These are phyloP conservation scores for Chelon labrosus DNA, from an alignment of 2,797 vertebrate species.

Conservation along the genomic window DNA sequence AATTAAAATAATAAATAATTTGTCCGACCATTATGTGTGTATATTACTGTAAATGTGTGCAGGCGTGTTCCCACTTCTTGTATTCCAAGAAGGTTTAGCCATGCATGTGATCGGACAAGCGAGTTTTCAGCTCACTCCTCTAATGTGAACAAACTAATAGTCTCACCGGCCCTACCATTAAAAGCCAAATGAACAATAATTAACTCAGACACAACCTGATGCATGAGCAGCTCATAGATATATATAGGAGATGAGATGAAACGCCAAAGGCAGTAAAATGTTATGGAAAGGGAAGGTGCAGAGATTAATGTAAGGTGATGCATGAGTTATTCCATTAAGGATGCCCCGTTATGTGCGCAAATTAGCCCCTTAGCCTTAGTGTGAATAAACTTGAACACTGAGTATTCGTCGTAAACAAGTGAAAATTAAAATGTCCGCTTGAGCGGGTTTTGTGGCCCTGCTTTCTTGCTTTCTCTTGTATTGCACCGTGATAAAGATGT, in stretches of 20 bases:
- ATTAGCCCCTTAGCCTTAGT: constrained; percentile 61
- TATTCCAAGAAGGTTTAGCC: constrained; percentile 39
- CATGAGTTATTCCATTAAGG: constrained; percentile 56
- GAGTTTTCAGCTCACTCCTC: constrained; percentile 67
- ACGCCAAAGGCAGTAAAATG: constrained; percentile 61
- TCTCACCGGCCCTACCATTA: constrained; percentile 71
- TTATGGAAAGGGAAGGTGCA: constrained; percentile 58
- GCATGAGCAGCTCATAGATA: constrained; percentile 45
- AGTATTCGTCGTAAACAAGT: constrained; percentile 65
- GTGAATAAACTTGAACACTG: constrained; percentile 50
- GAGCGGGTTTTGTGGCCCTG: constrained; percentile 48
- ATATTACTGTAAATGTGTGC: background rate
- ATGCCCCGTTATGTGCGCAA: constrained; percentile 57
- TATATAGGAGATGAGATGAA: background rate
- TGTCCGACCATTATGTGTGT: background rate
- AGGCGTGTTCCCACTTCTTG: constrained; percentile 1
- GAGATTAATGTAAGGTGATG: constrained; percentile 65
- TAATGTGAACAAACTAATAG: constrained; percentile 78
- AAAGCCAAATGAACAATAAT: constrained; percentile 77
- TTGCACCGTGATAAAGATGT: constrained; percentile 43
- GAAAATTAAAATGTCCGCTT: constrained; percentile 68
- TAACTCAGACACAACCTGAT: constrained; percentile 63
- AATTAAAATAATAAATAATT: background rate
- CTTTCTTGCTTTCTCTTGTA: constrained; percentile 52
- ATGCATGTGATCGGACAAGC: constrained; percentile 60